These are phyloP conservation scores for Pristis pectinata DNA, from an alignment of 2,797 vertebrate genomes.

Conservation along the genomic window DNA sequence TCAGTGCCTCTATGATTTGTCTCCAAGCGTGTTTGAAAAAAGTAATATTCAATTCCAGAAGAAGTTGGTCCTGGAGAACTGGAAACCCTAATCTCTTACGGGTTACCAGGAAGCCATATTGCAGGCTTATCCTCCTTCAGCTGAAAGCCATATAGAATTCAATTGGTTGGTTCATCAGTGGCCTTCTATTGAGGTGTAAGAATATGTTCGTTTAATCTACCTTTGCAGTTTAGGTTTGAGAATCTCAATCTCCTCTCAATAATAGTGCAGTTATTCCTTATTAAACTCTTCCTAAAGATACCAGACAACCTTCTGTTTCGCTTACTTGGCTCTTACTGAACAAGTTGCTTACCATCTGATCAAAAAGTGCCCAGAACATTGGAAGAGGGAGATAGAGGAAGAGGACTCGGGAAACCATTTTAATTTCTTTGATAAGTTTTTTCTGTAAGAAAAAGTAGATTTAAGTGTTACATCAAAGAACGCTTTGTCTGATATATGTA, in stretches of 20 bases:
- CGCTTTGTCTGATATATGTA: neutral
- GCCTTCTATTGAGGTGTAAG: neutral
- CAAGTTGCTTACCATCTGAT: conserved; percentile 77
- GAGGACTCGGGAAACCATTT: conserved; percentile 83
- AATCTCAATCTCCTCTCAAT: neutral
- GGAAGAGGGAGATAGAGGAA: conserved; percentile 88
- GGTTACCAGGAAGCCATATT: neutral
- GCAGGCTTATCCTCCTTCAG: neutral
- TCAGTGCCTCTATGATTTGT: too few relatives aligned
- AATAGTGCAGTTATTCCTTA: neutral
- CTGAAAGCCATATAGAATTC: neutral
- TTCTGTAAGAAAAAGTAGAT: conserved; percentile 60
- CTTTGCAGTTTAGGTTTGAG: neutral
- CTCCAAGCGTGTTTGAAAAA: too few relatives aligned
- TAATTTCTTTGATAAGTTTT: conserved; percentile 79
- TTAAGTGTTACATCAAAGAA: neutral
- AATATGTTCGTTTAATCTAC: neutral
- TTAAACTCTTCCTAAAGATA: neutral
- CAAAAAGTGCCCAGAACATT: conserved; percentile 98
- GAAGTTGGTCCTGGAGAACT: too few relatives aligned
- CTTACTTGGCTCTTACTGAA: neutral
- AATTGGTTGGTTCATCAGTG: neutral
- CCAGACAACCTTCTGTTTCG: neutral
- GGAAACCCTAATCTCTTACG: too few relatives aligned
- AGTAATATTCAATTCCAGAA: too few relatives aligned